These are phyloP conservation scores for Empis stercorea DNA, from an alignment of 2,888 invertebrate species.

Conservation along the genomic window DNA sequence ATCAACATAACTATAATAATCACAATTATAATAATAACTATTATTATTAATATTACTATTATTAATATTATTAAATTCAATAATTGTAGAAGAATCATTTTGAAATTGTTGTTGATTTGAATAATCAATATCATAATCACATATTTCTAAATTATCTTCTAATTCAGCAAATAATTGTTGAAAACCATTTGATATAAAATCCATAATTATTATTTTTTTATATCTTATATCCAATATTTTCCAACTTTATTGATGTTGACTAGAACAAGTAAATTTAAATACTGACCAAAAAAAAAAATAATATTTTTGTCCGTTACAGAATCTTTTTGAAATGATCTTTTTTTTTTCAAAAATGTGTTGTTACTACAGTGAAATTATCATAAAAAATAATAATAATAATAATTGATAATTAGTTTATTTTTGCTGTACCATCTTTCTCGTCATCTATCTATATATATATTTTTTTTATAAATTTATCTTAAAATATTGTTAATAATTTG, in stretches of 20 bases:
- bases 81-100: conserved; percentile 12
- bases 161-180: conserved; percentile 33
- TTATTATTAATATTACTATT: conserved; percentile 3
- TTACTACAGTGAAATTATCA: neutral
- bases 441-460: too few species aligned
- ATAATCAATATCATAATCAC: conserved; percentile 4
- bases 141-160: conserved; percentile 15
- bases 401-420: neutral
- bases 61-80: conserved; percentile 4
- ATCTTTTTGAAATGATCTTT: neutral
- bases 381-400: neutral
- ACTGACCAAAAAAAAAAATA: neutral
- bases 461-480: too few species aligned
- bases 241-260: too few species aligned
- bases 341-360: neutral
- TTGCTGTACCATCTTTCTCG: neutral
- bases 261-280: too few species aligned
- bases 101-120: neutral
- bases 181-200: conserved; percentile 35
- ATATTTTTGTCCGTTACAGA: neutral
- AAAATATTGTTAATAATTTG: too few species aligned
- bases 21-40: conserved; percentile 10
- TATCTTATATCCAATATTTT: too few species aligned
- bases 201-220: conserved; percentile 19
- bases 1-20: conserved; percentile 13